Conservation (phyloP, 53 echinoderm and acorn worm genomes). For the Stichopus horrens region DNA sequence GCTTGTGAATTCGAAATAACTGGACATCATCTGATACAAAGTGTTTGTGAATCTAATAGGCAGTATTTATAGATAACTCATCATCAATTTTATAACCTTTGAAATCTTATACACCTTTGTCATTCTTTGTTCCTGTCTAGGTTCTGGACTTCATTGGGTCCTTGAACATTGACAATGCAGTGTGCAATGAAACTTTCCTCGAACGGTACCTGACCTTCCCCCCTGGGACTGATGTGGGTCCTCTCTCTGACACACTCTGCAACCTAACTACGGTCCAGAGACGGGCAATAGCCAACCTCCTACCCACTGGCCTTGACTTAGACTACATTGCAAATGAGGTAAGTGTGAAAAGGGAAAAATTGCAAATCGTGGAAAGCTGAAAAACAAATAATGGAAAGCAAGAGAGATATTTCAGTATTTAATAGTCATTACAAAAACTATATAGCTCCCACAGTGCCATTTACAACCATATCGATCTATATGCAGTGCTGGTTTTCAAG, state of each 20-base stretch:
- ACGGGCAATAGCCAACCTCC: neutral
- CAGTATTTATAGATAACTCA: too few relatives aligned
- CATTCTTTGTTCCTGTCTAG: neutral
- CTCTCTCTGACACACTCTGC: slow-evolving; percentile 8
- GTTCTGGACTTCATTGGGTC: neutral
- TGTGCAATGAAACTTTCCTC: slow-evolving; percentile 24
- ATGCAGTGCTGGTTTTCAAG: too few relatives aligned
- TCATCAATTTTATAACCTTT: too few relatives aligned
- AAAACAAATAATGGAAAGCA: too few relatives aligned
- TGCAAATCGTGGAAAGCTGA: too few relatives aligned
- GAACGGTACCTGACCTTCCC: slow-evolving; percentile 3
- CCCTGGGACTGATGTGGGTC: neutral
- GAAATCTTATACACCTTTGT: neutral
- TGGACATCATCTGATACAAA: too few relatives aligned
- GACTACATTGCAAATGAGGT: slow-evolving; percentile 20
- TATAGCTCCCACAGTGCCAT: too few relatives aligned
- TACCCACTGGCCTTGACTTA: neutral
- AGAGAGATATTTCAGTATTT: too few relatives aligned
- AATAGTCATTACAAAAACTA: too few relatives aligned
- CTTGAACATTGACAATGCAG: neutral
- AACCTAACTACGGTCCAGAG: neutral
- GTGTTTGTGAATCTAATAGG: too few relatives aligned
- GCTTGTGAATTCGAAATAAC: too few relatives aligned
- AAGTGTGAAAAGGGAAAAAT: neutral
- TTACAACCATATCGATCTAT: too few relatives aligned